These are phyloP conservation scores for Stegodyphus dumicola DNA, from an alignment of 1,140 invertebrate species.

Conservation along the genomic window DNA sequence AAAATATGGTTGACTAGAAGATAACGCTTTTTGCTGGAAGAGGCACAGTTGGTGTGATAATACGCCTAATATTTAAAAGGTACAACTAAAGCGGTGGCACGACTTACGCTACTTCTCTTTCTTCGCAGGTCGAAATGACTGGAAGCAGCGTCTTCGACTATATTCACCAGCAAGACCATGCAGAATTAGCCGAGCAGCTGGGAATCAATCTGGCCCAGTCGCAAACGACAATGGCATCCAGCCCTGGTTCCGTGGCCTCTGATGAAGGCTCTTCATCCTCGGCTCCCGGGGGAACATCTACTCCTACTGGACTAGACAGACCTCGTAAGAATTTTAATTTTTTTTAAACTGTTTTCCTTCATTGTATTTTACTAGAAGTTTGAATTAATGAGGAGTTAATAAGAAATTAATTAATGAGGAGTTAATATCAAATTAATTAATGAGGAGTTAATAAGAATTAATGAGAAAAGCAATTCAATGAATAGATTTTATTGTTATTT, in stretches of 20 bases:
- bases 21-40: too few species aligned
- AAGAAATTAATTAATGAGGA: too few species aligned
- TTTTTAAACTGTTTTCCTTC: background rate
- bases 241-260: conserved; percentile 30
- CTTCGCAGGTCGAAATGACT: conserved; percentile 93
- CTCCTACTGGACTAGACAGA: conserved; percentile 47
- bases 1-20: too few species aligned
- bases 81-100: too few species aligned
- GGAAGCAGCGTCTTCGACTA: conserved; percentile 99
- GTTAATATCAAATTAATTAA: too few species aligned
- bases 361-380: background rate
- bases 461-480: too few species aligned
- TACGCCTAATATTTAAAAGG: too few species aligned
- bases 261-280: conserved; percentile 35
- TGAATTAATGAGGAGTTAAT: too few species aligned
- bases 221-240: background rate
- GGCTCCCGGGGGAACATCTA: conserved; percentile 23
- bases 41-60: too few species aligned
- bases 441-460: too few species aligned
- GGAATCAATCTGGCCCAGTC: conserved; percentile 70
- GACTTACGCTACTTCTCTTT: background rate
- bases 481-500: too few species aligned
- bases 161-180: conserved; percentile 93
- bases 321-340: conserved; percentile 31
- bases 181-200: conserved; percentile 93